phyloP scores from a whole-genome alignment of 2,113 vertebrate genomes.

The Silurus meridionalis region DNA sequence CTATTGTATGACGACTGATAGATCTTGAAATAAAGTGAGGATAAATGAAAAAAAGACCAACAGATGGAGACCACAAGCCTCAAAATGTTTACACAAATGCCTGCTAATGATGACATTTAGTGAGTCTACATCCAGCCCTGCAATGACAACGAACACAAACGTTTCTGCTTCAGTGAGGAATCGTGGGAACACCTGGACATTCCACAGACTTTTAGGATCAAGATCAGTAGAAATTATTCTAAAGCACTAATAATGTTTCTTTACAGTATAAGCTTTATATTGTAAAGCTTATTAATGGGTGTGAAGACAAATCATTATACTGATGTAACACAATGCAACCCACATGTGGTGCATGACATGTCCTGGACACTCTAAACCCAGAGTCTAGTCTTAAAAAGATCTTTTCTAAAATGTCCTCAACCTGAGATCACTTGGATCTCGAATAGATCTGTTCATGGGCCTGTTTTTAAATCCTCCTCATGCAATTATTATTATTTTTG shows the following conservation, averaged over 20 bases:
- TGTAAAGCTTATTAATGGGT: not conserved
- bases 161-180: not conserved
- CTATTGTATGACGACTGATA: not conserved
- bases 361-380: not conserved
- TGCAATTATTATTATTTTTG: not conserved
- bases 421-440: not conserved
- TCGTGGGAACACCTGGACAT: not conserved
- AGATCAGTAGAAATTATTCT: not conserved
- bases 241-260: not conserved
- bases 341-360: not conserved
- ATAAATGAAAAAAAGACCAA: not conserved
- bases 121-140: not conserved
- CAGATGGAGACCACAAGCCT: constrained; percentile 18
- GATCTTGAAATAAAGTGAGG: not conserved
- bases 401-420: not conserved
- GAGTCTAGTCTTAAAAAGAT: not conserved
- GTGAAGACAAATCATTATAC: not conserved
- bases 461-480: not conserved
- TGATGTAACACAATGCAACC: not conserved
- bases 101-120: not conserved
- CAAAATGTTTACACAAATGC: not conserved
- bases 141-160: not conserved
- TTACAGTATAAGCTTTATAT: not conserved
- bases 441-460: not conserved
- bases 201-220: not conserved